Conservation (phyloP, 2,797 vertebrate species). For the Halcyon smyrnensis region DNA sequence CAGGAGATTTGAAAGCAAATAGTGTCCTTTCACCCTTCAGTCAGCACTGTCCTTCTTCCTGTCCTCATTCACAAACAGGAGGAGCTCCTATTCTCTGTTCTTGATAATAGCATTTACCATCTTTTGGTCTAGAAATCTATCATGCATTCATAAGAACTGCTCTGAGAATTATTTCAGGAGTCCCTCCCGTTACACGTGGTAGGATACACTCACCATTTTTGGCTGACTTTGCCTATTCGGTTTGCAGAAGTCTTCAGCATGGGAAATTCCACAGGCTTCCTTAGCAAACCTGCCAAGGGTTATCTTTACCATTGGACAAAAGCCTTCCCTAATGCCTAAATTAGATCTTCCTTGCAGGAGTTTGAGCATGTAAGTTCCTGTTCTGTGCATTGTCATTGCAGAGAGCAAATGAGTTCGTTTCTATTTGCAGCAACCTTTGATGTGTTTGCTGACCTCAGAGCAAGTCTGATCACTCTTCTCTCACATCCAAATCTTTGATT, state of each 20-base stretch:
- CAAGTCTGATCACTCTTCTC: background rate
- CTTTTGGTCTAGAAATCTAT: background rate
- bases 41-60: background rate
- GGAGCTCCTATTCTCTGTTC: background rate
- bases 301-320: background rate
- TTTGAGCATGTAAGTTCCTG: background rate
- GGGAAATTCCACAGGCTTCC: background rate
- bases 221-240: background rate
- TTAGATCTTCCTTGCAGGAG: background rate
- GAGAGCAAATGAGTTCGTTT: background rate
- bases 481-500: background rate
- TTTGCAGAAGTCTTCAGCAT: background rate
- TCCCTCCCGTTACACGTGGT: accelerated
- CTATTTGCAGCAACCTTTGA: slow-evolving; percentile 22
- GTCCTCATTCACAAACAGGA: accelerated
- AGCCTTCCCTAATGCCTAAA: background rate
- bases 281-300: background rate
- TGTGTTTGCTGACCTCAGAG: slow-evolving; percentile 14
- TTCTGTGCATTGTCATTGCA: background rate
- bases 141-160: background rate
- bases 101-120: background rate
- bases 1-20: background rate
- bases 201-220: background rate
- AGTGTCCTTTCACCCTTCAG: background rate
- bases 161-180: background rate